Percentiles rank a stretch among this genome's conserved stretches.
Evolutionary conservation across 1,140 invertebrate species (phyloP).

Genomic region (Bacillus rossius): DNA sequence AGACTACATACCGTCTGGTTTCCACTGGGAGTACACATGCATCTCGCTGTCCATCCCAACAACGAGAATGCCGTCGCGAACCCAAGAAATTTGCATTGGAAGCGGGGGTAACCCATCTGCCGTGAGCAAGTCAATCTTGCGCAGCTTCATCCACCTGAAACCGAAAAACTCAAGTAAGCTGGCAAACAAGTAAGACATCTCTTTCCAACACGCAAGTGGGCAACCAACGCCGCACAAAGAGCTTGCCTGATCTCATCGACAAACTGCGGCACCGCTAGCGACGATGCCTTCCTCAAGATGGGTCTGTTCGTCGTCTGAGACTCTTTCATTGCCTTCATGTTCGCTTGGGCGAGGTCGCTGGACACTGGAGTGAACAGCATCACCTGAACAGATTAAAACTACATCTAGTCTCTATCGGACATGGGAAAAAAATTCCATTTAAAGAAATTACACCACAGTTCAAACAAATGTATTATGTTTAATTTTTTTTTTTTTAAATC

Average conservation of each 20-base stretch:
- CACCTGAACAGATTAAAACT: slow-evolving; percentile 44
- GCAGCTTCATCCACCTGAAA: slow-evolving; percentile 84
- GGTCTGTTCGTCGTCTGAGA: slow-evolving; percentile 72
- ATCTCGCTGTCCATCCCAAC: slow-evolving; percentile 99
- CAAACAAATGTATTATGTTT: too few species aligned
- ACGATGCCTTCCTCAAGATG: slow-evolving; percentile 80
- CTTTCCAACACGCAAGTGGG: background rate
- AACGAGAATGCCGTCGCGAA: slow-evolving; percentile 93
- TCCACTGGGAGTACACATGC: slow-evolving; percentile 99
- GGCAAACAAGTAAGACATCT: background rate
- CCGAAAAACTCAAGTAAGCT: background rate
- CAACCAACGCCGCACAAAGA: background rate
- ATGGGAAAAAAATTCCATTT: too few species aligned
- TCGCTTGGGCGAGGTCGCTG: slow-evolving; percentile 84
- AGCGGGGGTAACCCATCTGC: slow-evolving; percentile 93
- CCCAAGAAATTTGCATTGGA: slow-evolving; percentile 98
- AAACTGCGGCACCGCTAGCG: slow-evolving; percentile 74
- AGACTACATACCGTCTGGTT: slow-evolving; percentile 51
- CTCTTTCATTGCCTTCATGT: slow-evolving; percentile 83
- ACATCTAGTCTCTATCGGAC: too few species aligned
- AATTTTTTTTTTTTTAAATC: too few species aligned
- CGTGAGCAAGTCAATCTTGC: slow-evolving; percentile 86
- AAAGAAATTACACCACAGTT: too few species aligned
- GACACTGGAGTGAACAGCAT: slow-evolving; percentile 80
- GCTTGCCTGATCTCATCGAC: slow-evolving; percentile 75